A percentile compares a stretch with the other conserved stretches of the same genome.
These are phyloP conservation scores for Conomelus anceps DNA, from an alignment of 2,888 invertebrate genomes.

Conservation along the genomic window DNA sequence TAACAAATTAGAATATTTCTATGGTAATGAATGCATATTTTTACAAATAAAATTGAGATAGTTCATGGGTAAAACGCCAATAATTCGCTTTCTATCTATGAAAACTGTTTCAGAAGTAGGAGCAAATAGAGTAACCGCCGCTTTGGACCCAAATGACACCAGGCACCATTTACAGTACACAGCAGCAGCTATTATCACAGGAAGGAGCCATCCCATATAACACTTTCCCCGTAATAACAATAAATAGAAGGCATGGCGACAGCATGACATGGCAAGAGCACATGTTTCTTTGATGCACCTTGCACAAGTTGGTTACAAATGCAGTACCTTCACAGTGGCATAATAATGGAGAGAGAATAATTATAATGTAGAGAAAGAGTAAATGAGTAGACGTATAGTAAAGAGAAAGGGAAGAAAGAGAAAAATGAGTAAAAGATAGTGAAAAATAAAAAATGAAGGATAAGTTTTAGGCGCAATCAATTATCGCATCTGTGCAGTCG, in stretches of 20 bases:
- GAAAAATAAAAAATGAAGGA: no score
- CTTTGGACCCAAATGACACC: not conserved
- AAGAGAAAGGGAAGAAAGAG: not conserved
- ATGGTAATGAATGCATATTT: no score
- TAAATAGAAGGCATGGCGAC: not conserved
- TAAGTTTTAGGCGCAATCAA: no score
- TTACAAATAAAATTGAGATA: not conserved
- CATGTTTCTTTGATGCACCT: not conserved
- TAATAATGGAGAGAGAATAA: not conserved
- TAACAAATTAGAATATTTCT: no score
- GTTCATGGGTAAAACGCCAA: not conserved
- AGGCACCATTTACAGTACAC: not conserved
- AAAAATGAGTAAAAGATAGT: no score
- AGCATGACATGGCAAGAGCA: not conserved
- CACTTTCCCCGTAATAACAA: not conserved
- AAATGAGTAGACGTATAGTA: not conserved
- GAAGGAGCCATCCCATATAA: not conserved
- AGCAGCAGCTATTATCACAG: not conserved
- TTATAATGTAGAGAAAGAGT: not conserved
- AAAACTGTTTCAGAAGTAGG: not conserved
- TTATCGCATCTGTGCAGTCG: no score
- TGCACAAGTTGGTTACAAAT: not conserved
- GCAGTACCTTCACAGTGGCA: not conserved
- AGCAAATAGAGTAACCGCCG: no score
- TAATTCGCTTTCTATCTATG: not conserved